Percentiles rank a stretch among this genome's conserved stretches.
Conservation (phyloP, 2,113 vertebrate genomes). For the Poecile atricapillus region DNA sequence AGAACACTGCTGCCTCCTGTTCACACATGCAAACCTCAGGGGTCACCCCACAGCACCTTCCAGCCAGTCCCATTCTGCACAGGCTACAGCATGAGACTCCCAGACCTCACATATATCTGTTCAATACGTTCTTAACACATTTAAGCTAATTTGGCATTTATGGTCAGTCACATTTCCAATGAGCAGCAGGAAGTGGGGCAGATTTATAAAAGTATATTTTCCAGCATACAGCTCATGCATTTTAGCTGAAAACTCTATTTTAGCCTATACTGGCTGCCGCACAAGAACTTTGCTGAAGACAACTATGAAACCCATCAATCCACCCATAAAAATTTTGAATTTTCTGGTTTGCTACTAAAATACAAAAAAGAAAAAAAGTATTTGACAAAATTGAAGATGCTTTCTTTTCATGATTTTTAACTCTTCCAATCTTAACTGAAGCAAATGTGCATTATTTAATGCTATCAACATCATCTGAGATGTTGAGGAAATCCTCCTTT, state of each 20-base stretch:
- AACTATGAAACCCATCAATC: background rate
- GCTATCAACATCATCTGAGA: background rate
- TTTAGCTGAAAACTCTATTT: background rate
- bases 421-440: background rate
- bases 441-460: background rate
- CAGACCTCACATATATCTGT: fast-evolving
- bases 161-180: background rate
- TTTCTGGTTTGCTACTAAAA: background rate
- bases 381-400: background rate
- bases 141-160: background rate
- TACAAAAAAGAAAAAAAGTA: background rate
- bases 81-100: fast-evolving
- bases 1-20: background rate
- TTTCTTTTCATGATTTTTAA: background rate
- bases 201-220: background rate
- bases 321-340: background rate
- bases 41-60: background rate
- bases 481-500: background rate
- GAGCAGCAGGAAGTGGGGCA: background rate
- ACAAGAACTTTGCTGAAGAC: background rate
- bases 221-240: background rate
- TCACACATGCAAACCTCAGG: background rate
- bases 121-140: background rate
- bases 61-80: background rate
- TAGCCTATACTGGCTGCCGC: background rate